Percentiles rank a stretch among this genome's conserved stretches.
phyloP scores from a whole-genome alignment of 1,140 invertebrate genomes.

The Neodiprion virginianus region DNA sequence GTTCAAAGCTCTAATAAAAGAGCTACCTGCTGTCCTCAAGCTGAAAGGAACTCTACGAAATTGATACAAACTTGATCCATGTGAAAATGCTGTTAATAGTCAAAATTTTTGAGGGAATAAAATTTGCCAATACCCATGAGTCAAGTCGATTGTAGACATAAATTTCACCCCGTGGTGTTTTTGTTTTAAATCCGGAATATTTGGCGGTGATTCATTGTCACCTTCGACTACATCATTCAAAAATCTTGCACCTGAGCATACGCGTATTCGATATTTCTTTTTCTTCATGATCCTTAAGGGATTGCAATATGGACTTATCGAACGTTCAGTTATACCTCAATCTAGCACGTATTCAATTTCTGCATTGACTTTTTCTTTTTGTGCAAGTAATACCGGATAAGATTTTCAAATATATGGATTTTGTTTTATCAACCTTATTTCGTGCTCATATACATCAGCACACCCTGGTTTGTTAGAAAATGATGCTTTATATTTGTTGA shows the following conservation, averaged over 20 bases:
- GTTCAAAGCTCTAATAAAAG: conserved; percentile 23
- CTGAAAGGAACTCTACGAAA: conserved; percentile 40
- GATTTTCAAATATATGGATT: conserved; percentile 24
- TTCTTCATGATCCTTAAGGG: conserved; percentile 32
- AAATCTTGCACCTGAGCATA: conserved; percentile 30
- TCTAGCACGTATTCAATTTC: conserved; percentile 25
- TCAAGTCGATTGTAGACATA: conserved; percentile 39
- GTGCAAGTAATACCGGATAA: conserved; percentile 28
- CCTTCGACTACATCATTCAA: conserved; percentile 26
- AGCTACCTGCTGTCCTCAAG: conserved; percentile 22
- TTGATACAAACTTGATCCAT: conserved; percentile 38
- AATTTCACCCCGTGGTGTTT: conserved; percentile 11
- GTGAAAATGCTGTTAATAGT: conserved; percentile 43
- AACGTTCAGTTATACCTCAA: conserved; percentile 31
- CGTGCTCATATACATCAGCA: neutral
- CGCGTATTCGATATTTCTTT: conserved; percentile 15
- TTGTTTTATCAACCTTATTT: conserved; percentile 18
- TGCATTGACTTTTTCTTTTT: conserved; percentile 19
- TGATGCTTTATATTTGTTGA: neutral
- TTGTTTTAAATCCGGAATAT: conserved; percentile 23
- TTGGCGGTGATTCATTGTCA: conserved; percentile 26
- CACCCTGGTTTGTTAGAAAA: neutral
- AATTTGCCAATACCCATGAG: conserved; percentile 48
- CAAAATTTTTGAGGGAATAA: conserved; percentile 30
- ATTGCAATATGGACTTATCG: conserved; percentile 39